Percentiles rank a stretch among this genome's conserved stretches.
Evolutionary conservation across 2,888 invertebrate genomes (phyloP).

Genomic region (Epinotia brunnichana): DNA sequence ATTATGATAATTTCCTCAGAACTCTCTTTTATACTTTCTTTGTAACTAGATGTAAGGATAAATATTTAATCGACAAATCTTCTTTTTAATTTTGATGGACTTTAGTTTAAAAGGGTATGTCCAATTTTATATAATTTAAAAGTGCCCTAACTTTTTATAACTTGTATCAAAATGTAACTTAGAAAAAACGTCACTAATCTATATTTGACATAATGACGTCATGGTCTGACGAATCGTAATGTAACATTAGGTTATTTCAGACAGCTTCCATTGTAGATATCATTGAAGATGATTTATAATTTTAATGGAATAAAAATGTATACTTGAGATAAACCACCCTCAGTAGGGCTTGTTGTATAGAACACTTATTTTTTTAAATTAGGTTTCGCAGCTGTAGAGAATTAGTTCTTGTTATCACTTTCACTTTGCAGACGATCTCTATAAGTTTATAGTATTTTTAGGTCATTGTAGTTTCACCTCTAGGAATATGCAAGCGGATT

Average conservation of each 20-base stretch:
- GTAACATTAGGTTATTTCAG: constrained; percentile 51
- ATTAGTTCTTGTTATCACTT: constrained; percentile 55
- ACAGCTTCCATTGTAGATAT: constrained; percentile 63
- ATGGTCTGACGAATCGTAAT: constrained; percentile 22
- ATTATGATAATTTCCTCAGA: constrained; percentile 31
- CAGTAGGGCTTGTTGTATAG: constrained; percentile 65
- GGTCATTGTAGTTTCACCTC: constrained; percentile 55
- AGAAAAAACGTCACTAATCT: constrained; percentile 31
- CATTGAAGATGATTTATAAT: constrained; percentile 65
- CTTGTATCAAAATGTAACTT: constrained; percentile 46
- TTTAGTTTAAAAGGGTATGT: constrained; percentile 37
- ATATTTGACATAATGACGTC: constrained; percentile 32
- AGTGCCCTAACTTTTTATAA: constrained; percentile 38
- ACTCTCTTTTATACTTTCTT: constrained; percentile 46
- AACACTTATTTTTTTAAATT: constrained; percentile 55
- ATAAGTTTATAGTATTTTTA: constrained; percentile 63
- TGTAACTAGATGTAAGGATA: constrained; percentile 55
- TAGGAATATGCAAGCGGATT: constrained; percentile 27
- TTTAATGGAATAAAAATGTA: constrained; percentile 60
- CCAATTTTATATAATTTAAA: constrained; percentile 40
- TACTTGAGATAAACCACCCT: constrained; percentile 59
- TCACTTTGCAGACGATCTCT: constrained; percentile 74
- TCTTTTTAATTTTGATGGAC: constrained; percentile 51
- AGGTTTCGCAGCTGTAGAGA: constrained; percentile 42
- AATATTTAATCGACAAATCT: constrained; percentile 59